phyloP scores from a whole-genome alignment of 2,113 vertebrate species.

The Crotalus helleri region DNA sequence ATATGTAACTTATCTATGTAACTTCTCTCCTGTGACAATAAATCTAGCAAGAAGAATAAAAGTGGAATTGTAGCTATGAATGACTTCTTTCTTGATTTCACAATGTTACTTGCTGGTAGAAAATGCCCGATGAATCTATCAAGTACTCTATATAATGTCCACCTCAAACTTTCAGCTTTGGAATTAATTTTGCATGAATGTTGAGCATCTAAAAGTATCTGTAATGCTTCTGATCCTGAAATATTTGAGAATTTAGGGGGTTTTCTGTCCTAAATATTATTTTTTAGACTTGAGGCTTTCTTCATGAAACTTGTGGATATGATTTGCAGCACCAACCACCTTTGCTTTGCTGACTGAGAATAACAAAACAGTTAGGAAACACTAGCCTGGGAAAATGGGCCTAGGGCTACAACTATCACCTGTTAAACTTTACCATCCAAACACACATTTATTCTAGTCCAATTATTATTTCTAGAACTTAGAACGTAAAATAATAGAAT shows the following conservation, averaged over 20 bases:
- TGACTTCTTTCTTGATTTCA: background rate
- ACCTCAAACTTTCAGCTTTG: background rate
- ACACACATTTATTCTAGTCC: background rate
- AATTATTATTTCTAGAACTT: background rate
- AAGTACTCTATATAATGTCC: background rate
- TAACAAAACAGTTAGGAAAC: background rate
- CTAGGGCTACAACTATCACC: background rate
- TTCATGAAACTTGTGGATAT: background rate
- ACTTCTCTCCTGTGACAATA: background rate
- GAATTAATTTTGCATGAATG: accelerated
- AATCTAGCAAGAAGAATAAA: background rate
- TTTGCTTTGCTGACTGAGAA: too few relatives aligned
- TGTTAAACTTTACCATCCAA: background rate
- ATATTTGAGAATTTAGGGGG: background rate
- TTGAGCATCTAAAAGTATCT: background rate
- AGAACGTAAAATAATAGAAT: too few relatives aligned
- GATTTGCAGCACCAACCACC: too few relatives aligned
- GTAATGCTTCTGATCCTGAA: background rate
- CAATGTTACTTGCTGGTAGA: background rate
- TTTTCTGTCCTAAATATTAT: background rate
- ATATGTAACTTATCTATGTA: accelerated
- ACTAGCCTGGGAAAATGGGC: background rate
- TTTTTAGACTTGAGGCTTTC: background rate
- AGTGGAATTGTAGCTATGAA: too few relatives aligned
- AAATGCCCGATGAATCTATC: background rate